phyloP scores from a whole-genome alignment of 2,888 invertebrate genomes.

The Lasioglossum zephyrum region DNA sequence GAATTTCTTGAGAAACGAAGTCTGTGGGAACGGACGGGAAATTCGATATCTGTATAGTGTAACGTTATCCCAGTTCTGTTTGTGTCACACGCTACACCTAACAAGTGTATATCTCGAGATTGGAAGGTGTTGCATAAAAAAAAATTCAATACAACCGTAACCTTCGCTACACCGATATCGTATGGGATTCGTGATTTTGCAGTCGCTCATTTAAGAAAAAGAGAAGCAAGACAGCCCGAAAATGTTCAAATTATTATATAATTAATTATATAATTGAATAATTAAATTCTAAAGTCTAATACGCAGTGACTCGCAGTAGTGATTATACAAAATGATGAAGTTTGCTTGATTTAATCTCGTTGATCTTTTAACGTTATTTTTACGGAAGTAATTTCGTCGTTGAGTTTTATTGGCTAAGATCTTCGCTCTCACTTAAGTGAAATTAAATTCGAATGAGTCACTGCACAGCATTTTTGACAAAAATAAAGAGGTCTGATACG shows the following conservation, averaged over 20 bases:
- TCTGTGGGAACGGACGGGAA: conserved; percentile 54
- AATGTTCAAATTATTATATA: neutral
- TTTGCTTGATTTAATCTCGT: neutral
- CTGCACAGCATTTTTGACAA: too few relatives aligned
- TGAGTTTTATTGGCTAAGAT: too few relatives aligned
- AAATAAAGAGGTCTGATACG: too few relatives aligned
- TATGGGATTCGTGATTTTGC: neutral
- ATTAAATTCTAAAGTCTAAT: neutral
- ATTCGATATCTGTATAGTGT: conserved; percentile 58
- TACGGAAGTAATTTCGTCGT: neutral
- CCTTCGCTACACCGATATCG: neutral
- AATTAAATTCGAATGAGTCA: too few relatives aligned
- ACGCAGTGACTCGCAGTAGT: neutral
- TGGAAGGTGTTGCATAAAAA: neutral
- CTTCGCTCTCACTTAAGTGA: too few relatives aligned
- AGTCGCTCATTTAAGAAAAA: neutral
- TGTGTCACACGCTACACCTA: conserved; percentile 26
- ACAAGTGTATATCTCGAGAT: conserved; percentile 22
- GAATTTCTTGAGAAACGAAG: conserved; percentile 45
- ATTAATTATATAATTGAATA: too few relatives aligned
- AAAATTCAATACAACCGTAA: neutral
- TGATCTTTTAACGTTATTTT: neutral
- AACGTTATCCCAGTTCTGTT: conserved; percentile 54
- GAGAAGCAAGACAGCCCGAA: neutral
- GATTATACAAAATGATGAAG: neutral